These are phyloP conservation scores for Diploptera punctata DNA, from an alignment of 2,888 invertebrate species.

Conservation along the genomic window DNA sequence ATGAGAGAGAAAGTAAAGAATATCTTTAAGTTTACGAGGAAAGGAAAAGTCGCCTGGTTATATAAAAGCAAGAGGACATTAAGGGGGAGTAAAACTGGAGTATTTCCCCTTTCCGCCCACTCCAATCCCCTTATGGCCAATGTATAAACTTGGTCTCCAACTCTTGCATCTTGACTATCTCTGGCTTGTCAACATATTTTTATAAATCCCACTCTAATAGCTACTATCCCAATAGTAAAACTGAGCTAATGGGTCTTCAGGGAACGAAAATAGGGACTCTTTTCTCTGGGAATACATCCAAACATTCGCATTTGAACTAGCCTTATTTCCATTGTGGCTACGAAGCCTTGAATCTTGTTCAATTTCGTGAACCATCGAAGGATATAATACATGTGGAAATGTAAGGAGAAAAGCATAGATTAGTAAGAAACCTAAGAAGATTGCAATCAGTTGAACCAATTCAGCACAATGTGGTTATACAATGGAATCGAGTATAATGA, in stretches of 20 bases:
- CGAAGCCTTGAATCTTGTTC: too few species aligned
- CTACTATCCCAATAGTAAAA: background rate
- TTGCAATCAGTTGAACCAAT: too few species aligned
- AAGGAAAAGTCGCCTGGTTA: background rate
- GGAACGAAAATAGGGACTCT: too few species aligned
- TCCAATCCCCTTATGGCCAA: background rate
- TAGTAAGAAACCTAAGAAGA: too few species aligned
- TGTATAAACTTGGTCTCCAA: background rate
- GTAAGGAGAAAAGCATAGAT: too few species aligned
- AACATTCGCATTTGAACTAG: background rate
- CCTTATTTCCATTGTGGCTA: background rate
- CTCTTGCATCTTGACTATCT: background rate
- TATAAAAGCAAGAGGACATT: too few species aligned
- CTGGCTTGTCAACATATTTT: background rate
- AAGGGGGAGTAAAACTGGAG: background rate
- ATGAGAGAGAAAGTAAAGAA: background rate
- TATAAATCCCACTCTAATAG: background rate
- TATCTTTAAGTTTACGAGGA: background rate
- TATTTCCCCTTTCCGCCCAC: background rate
- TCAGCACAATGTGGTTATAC: too few species aligned
- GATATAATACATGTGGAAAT: too few species aligned
- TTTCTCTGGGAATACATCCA: background rate
- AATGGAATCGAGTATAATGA: too few species aligned
- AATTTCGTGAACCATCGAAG: too few species aligned
- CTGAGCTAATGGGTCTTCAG: background rate